Evolutionary conservation across 2,113 vertebrate genomes (phyloP).

Genomic region (Craseonycteris thonglongyai): DNA sequence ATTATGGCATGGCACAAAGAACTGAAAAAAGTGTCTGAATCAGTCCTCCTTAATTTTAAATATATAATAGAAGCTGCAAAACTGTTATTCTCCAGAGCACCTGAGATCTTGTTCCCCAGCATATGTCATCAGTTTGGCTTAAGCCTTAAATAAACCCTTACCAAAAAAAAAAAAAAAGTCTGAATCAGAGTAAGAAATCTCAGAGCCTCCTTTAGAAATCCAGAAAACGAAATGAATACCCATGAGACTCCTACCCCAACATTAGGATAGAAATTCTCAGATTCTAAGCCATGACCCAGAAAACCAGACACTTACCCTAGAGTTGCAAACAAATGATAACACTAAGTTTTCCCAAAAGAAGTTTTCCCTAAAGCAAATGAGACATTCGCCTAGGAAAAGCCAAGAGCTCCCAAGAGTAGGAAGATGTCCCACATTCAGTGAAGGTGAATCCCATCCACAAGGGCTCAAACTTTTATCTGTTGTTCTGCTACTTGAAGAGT

Average conservation of each 20-base stretch:
- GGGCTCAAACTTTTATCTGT: not conserved
- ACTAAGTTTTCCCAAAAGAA: slow-evolving; percentile 5
- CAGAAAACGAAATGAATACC: not conserved
- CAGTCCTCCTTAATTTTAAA: not conserved
- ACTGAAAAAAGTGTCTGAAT: not conserved
- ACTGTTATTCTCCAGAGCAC: too few species aligned
- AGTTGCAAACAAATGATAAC: slow-evolving; percentile 34
- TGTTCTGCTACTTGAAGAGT: not conserved
- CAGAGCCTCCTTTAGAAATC: not conserved
- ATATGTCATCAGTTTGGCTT: too few species aligned
- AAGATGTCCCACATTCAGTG: not conserved
- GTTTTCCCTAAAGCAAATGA: not conserved
- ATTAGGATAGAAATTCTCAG: not conserved
- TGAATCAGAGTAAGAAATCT: not conserved
- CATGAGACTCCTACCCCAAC: not conserved
- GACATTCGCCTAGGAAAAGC: not conserved
- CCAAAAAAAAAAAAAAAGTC: not conserved
- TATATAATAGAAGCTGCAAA: too few species aligned
- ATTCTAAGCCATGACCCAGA: not conserved
- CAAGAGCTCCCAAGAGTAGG: not conserved
- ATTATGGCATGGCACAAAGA: not conserved
- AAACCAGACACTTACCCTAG: not conserved
- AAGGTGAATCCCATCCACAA: not conserved
- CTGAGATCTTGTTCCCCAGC: too few species aligned
- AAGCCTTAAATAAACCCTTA: too few species aligned